phyloP scores from a whole-genome alignment of 2,797 vertebrate genomes.

The Oreonectes daqikongensis region DNA sequence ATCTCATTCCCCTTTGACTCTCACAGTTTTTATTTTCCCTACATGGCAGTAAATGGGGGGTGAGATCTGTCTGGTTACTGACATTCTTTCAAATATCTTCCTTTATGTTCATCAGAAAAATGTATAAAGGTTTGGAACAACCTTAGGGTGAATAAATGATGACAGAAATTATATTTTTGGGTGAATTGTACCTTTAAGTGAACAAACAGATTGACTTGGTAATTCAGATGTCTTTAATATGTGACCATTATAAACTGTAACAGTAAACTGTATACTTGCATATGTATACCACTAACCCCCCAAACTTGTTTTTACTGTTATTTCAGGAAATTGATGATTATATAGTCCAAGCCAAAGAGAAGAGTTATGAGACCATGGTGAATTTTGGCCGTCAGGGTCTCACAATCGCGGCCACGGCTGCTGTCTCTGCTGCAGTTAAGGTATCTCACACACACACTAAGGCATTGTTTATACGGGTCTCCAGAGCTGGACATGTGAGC shows the following conservation, averaged over 20 bases:
- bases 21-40: no score
- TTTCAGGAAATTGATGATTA: constrained; percentile 87
- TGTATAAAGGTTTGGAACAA: no score
- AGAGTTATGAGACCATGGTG: constrained; percentile 86
- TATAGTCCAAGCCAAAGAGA: constrained; percentile 85
- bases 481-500: neutral
- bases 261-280: neutral
- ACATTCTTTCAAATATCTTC: no score
- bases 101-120: no score
- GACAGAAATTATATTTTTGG: no score
- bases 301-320: constrained; percentile 16
- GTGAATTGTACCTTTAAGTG: no score
- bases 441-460: constrained; percentile 24
- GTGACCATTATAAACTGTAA: neutral
- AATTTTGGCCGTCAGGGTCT: constrained; percentile 84
- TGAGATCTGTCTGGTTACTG: no score
- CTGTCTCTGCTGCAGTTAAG: constrained; percentile 56
- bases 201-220: neutral
- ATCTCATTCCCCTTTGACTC: no score
- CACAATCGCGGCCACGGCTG: constrained; percentile 78
- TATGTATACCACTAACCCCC: no score
- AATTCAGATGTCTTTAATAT: neutral
- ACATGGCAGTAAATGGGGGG: no score
- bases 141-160: no score
- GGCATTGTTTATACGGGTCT: neutral